Evolutionary conservation across 2,888 invertebrate species (phyloP).

Genomic region (Pterostichus niger): DNA sequence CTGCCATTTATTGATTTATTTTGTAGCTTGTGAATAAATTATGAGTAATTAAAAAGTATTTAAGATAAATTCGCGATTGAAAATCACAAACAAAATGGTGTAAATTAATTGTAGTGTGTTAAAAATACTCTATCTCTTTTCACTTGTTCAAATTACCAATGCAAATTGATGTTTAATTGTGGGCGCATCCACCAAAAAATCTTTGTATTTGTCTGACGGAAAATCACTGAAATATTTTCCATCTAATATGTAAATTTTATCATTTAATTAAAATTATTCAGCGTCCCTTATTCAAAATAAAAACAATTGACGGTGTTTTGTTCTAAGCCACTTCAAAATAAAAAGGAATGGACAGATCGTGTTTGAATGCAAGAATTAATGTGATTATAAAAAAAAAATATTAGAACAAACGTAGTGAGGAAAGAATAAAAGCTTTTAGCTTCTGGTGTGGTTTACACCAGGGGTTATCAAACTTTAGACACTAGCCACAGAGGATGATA

Average conservation of each 20-base stretch:
- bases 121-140: neutral
- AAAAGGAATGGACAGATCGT: slow-evolving; percentile 5
- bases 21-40: too few species aligned
- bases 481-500: too few species aligned
- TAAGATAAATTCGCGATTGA: neutral
- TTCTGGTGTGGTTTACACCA: too few species aligned
- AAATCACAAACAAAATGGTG: slow-evolving; percentile 16
- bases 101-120: neutral
- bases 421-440: neutral
- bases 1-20: too few species aligned
- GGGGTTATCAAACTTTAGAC: too few species aligned
- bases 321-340: slow-evolving; percentile 1
- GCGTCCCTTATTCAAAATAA: neutral
- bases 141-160: slow-evolving; percentile 16
- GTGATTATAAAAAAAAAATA: slow-evolving; percentile 13
- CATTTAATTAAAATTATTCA: slow-evolving; percentile 51
- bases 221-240: slow-evolving; percentile 17
- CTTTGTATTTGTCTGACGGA: slow-evolving; percentile 26
- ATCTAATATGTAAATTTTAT: slow-evolving; percentile 42
- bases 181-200: slow-evolving; percentile 3
- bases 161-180: slow-evolving; percentile 41
- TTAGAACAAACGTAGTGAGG: neutral
- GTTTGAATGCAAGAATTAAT: slow-evolving; percentile 30
- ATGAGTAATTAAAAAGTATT: too few species aligned
- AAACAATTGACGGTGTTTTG: slow-evolving; percentile 30